phyloP scores from a whole-genome alignment of 2,113 vertebrate genomes.

The Leptocoma aspasia region DNA sequence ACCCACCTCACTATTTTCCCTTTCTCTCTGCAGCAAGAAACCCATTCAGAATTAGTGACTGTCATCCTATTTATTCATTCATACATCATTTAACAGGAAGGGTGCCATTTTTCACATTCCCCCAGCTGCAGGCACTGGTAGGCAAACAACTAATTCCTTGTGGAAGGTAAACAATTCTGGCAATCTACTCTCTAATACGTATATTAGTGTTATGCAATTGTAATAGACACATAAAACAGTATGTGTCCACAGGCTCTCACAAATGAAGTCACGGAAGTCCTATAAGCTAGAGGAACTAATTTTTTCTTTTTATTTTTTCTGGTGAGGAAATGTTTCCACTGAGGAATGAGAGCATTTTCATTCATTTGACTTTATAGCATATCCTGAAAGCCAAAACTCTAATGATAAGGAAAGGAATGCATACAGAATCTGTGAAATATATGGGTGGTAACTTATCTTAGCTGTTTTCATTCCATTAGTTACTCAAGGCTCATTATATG shows the following conservation, averaged over 20 bases:
- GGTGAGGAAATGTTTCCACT: background rate
- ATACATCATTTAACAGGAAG: background rate
- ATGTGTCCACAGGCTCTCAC: background rate
- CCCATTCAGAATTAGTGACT: background rate
- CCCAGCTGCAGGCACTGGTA: background rate
- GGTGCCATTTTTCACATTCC: background rate
- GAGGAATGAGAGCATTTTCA: background rate
- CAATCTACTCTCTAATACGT: background rate
- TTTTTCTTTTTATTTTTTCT: background rate
- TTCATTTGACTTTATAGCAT: background rate
- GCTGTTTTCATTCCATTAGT: slow-evolving; percentile 10
- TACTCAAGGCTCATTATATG: background rate
- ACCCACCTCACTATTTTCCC: background rate
- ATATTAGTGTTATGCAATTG: background rate
- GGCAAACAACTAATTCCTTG: background rate
- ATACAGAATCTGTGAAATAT: background rate
- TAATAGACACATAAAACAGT: background rate
- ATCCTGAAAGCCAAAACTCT: background rate
- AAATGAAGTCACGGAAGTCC: background rate
- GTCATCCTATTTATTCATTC: background rate
- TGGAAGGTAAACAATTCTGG: background rate
- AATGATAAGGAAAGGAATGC: background rate
- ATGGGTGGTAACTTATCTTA: background rate
- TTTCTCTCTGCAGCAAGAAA: background rate
- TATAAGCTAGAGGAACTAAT: background rate